A percentile compares a stretch with the other conserved stretches of the same genome.
Conservation (phyloP, 1,140 invertebrate species). For the Thaumetopoea pityocampa region DNA sequence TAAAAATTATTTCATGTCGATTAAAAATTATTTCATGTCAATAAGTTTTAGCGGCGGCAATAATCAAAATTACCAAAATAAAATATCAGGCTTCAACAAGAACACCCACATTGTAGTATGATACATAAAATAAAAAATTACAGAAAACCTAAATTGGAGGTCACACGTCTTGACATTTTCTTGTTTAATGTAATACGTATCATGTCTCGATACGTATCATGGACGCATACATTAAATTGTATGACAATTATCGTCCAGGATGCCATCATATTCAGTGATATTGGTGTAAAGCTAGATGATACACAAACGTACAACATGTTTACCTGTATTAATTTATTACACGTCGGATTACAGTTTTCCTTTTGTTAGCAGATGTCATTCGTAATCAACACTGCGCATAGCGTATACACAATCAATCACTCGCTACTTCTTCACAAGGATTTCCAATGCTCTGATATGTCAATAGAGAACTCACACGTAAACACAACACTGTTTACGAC, state of each 20-base stretch:
- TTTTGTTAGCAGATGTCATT: conserved; percentile 69
- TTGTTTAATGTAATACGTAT: conserved; percentile 37
- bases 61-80: too few relatives aligned
- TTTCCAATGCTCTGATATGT: too few relatives aligned
- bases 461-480: too few relatives aligned
- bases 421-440: too few relatives aligned
- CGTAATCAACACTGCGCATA: conserved; percentile 71
- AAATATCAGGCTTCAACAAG: too few relatives aligned
- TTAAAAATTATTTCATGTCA: too few relatives aligned
- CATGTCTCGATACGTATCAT: conserved; percentile 35
- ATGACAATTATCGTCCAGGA: conserved; percentile 1
- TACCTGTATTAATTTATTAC: conserved; percentile 28
- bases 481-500: conserved; percentile 38
- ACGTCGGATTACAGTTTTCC: conserved; percentile 43
- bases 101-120: too few relatives aligned
- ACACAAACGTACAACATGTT: conserved; percentile 6
- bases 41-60: too few relatives aligned
- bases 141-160: conserved; percentile 48
- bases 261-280: too few relatives aligned
- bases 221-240: conserved; percentile 8
- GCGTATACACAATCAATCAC: conserved; percentile 60
- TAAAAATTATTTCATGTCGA: too few relatives aligned
- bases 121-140: conserved; percentile 23
- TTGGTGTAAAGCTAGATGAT: neutral
- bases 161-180: conserved; percentile 60